phyloP scores from a whole-genome alignment of 2,797 vertebrate genomes.

The Hypotaenidia philippensis region DNA sequence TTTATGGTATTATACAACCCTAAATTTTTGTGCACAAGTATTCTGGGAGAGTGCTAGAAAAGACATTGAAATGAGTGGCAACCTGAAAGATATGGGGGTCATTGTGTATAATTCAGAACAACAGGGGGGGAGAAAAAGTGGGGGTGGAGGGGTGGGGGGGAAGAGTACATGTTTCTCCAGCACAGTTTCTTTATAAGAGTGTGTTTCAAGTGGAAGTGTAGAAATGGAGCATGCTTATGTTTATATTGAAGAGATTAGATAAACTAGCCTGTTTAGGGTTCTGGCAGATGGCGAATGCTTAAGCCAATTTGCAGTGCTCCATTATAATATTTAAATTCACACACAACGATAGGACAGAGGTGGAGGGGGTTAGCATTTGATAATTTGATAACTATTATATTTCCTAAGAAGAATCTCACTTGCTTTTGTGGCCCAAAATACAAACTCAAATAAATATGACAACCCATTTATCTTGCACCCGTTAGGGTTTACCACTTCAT shows the following conservation, averaged over 20 bases:
- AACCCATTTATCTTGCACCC: conserved; percentile 86
- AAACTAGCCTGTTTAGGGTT: conserved; percentile 91
- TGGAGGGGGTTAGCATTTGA: conserved; percentile 81
- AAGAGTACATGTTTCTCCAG: conserved; percentile 46
- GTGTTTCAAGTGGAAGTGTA: conserved; percentile 83
- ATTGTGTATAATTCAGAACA: conserved; percentile 29
- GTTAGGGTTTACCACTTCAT: conserved; percentile 89
- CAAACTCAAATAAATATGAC: conserved; percentile 82
- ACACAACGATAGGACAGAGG: conserved; percentile 82
- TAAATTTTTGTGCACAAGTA: conserved; percentile 29
- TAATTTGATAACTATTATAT: conserved; percentile 87
- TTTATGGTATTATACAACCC: conserved; percentile 54
- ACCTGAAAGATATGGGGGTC: conserved; percentile 45
- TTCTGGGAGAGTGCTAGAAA: conserved; percentile 34
- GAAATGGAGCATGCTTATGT: conserved; percentile 90
- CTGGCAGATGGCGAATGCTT: conserved; percentile 90
- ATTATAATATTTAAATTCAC: conserved; percentile 87
- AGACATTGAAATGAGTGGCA: conserved; percentile 40
- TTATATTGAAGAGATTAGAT: conserved; percentile 92
- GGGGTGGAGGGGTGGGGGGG: not conserved
- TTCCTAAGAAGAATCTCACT: conserved; percentile 77
- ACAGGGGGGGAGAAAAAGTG: not conserved
- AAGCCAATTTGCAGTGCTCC: conserved; percentile 88
- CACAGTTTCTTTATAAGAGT: conserved; percentile 74
- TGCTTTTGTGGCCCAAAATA: conserved; percentile 77